Conservation (phyloP, 2,113 vertebrate species). For the Indri indri region DNA sequence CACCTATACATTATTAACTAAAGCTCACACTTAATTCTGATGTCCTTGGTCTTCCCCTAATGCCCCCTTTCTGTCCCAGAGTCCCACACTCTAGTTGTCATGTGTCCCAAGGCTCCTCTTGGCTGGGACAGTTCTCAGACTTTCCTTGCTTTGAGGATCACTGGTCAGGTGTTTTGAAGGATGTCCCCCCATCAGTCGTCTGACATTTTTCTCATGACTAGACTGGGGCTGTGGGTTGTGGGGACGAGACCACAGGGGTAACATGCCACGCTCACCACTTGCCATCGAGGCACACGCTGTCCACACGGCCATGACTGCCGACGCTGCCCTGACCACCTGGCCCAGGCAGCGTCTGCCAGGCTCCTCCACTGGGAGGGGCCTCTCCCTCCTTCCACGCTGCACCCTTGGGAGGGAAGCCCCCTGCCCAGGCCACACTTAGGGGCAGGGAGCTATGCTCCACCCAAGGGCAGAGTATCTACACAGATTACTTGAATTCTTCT, state of each 20-base stretch:
- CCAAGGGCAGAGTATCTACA: neutral
- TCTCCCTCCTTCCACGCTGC: neutral
- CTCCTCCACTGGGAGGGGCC: neutral
- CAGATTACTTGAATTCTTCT: neutral
- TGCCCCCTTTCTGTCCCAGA: neutral
- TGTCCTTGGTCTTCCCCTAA: neutral
- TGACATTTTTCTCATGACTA: neutral
- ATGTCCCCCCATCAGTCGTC: neutral
- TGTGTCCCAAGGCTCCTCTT: neutral
- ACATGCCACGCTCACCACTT: neutral
- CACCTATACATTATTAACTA: neutral
- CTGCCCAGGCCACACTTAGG: no score
- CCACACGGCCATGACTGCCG: accelerated
- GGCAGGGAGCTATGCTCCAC: neutral
- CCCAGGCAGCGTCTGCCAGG: no score
- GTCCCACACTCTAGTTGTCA: neutral
- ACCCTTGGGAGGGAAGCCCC: neutral
- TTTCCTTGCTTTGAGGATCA: neutral
- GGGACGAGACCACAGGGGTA: neutral
- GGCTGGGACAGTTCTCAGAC: neutral
- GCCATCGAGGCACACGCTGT: no score
- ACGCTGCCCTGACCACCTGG: neutral
- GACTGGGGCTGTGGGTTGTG: neutral
- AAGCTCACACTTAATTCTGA: neutral
- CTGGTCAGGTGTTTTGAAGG: neutral